Conservation (phyloP, 2,888 invertebrate species). For the Nudaria mundana region DNA sequence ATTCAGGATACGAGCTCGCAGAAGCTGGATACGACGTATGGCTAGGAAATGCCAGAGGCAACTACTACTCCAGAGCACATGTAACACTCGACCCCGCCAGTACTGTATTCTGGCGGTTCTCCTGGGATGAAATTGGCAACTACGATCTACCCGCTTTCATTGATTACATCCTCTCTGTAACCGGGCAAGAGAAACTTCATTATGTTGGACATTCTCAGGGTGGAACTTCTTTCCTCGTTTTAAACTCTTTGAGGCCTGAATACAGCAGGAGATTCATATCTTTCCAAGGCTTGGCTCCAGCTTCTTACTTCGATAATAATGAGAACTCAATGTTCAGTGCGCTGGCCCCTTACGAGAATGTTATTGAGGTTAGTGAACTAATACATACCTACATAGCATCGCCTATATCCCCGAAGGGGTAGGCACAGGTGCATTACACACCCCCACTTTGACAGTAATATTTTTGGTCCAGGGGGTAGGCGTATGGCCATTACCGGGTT, state of each 20-base stretch:
- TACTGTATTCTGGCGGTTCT: constrained; percentile 52
- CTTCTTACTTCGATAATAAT: constrained; percentile 49
- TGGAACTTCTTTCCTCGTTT: constrained; percentile 56
- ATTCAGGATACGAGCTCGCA: constrained; percentile 67
- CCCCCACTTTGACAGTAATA: too few relatives aligned
- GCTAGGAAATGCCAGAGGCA: constrained; percentile 90
- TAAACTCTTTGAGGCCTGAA: constrained; percentile 56
- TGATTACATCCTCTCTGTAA: constrained; percentile 41
- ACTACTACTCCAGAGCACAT: constrained; percentile 77
- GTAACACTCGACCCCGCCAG: constrained; percentile 38
- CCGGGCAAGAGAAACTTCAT: constrained; percentile 46
- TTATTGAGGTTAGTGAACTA: constrained; percentile 42
- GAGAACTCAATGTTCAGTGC: constrained; percentile 29
- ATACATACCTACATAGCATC: too few relatives aligned
- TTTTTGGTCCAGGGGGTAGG: too few relatives aligned
- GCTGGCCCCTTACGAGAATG: constrained; percentile 36
- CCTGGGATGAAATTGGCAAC: constrained; percentile 60
- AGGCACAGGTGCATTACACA: too few relatives aligned
- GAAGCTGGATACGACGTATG: constrained; percentile 87
- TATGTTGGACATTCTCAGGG: constrained; percentile 68
- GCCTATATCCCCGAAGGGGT: too few relatives aligned
- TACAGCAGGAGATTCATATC: constrained; percentile 55
- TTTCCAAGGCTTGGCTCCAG: constrained; percentile 65
- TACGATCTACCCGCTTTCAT: constrained; percentile 49
- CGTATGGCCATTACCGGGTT: too few relatives aligned